Evolutionary conservation across 35 echinoderm and acorn worm species (phyloP).

Genomic region (Nesometra sesokonis): DNA sequence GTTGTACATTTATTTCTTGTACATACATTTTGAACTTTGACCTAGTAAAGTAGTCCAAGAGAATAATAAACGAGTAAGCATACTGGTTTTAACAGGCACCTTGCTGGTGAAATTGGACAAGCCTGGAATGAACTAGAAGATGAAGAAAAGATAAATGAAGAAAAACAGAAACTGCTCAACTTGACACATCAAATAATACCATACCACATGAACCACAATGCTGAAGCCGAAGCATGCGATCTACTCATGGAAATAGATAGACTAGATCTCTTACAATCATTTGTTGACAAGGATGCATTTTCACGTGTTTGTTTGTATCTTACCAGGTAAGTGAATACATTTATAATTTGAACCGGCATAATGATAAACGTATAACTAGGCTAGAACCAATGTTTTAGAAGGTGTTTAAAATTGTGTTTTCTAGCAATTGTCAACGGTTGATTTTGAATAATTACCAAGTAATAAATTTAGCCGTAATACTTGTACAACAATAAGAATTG

Average conservation of each 20-base stretch:
- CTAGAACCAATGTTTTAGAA: too few relatives aligned
- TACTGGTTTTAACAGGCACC: slow-evolving; percentile 33
- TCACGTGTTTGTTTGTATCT: slow-evolving; percentile 85
- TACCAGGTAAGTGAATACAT: slow-evolving; percentile 33
- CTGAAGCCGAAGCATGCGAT: slow-evolving; percentile 94
- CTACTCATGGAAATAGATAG: slow-evolving; percentile 95
- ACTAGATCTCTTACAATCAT: slow-evolving; percentile 66
- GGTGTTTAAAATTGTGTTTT: too few relatives aligned
- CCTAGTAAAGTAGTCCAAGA: too few relatives aligned
- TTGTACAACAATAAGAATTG: too few relatives aligned
- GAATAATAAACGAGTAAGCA: too few relatives aligned
- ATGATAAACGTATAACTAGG: too few relatives aligned
- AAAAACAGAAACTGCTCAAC: slow-evolving; percentile 44
- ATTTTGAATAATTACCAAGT: too few relatives aligned
- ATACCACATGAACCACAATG: slow-evolving; percentile 96
- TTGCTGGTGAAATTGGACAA: slow-evolving; percentile 86
- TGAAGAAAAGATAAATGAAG: slow-evolving; percentile 36
- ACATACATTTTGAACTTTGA: too few relatives aligned
- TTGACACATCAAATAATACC: slow-evolving; percentile 79
- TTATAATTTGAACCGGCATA: not conserved
- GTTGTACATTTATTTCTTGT: too few relatives aligned
- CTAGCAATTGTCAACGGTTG: too few relatives aligned
- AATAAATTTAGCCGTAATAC: too few relatives aligned
- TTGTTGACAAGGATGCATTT: slow-evolving; percentile 73
- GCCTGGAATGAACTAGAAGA: slow-evolving; percentile 67